These are phyloP conservation scores for Cirrhinus mrigala DNA, from an alignment of 2,797 vertebrate genomes.

Conservation along the genomic window DNA sequence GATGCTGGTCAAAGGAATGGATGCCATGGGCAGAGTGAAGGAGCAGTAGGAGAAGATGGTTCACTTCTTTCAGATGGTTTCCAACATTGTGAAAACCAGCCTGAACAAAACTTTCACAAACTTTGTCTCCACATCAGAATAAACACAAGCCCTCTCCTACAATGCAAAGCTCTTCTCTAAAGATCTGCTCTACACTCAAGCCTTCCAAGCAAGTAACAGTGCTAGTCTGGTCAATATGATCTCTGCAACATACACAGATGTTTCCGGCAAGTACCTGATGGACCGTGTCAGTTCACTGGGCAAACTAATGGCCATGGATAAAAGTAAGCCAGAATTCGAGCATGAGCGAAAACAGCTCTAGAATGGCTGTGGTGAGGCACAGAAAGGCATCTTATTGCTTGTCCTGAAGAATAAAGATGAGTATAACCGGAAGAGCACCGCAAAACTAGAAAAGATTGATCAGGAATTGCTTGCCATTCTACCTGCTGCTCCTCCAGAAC, in stretches of 20 bases:
- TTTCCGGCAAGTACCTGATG: slow-evolving; percentile 57
- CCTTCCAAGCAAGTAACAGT: background rate
- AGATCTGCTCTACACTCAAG: background rate
- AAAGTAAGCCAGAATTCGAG: slow-evolving; percentile 24
- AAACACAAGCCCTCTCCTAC: background rate
- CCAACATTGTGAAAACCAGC: background rate
- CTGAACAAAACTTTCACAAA: background rate
- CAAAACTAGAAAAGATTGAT: slow-evolving; percentile 41
- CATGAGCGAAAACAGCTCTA: background rate
- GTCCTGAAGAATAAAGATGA: slow-evolving; percentile 52
- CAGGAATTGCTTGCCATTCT: slow-evolving; percentile 36
- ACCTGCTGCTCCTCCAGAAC: slow-evolving; percentile 37
- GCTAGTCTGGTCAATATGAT: slow-evolving; percentile 52
- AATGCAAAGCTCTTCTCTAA: background rate
- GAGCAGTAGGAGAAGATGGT: background rate
- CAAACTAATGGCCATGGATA: slow-evolving; percentile 52
- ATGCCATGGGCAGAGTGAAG: background rate
- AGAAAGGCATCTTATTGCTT: slow-evolving; percentile 34
- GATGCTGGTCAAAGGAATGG: background rate
- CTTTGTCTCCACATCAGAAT: background rate
- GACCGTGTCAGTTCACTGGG: slow-evolving; percentile 44
- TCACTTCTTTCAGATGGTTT: background rate
- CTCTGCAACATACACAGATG: slow-evolving; percentile 56
- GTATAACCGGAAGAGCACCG: slow-evolving; percentile 18
- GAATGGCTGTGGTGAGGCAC: slow-evolving; percentile 37